phyloP scores from a whole-genome alignment of 2,888 invertebrate species.

The Archips crataeganus region DNA sequence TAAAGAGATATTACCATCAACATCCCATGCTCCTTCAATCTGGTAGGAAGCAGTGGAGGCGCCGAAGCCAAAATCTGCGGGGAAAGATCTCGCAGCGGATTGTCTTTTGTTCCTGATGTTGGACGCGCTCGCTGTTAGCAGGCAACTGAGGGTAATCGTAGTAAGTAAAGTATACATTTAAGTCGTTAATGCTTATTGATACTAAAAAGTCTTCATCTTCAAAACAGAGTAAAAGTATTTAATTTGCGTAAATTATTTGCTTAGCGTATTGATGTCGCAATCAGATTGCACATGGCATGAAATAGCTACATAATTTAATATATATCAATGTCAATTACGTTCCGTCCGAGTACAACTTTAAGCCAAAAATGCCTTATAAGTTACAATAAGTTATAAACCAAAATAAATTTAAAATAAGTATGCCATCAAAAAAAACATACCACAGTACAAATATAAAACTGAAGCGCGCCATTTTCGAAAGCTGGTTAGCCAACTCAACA shows the following conservation, averaged over 20 bases:
- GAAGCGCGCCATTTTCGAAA: not conserved
- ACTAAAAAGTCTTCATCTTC: too few relatives aligned
- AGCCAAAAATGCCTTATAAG: too few relatives aligned
- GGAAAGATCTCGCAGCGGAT: conserved; percentile 6
- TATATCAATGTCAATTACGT: too few relatives aligned
- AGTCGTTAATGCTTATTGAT: too few relatives aligned
- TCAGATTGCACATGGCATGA: too few relatives aligned
- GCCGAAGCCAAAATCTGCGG: conserved; percentile 38
- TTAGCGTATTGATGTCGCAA: too few relatives aligned
- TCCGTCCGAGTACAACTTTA: too few relatives aligned
- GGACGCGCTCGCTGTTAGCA: conserved; percentile 4
- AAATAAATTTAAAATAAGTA: too few relatives aligned
- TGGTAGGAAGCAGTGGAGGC: conserved; percentile 39
- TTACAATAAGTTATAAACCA: too few relatives aligned
- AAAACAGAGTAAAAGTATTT: too few relatives aligned
- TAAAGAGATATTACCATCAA: conserved; percentile 24
- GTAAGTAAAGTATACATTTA: not conserved
- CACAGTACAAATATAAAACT: not conserved
- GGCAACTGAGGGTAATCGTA: not conserved
- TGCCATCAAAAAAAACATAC: not conserved
- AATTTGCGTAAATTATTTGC: too few relatives aligned
- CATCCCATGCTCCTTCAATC: conserved; percentile 42
- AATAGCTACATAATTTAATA: too few relatives aligned
- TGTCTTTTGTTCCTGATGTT: conserved; percentile 19
- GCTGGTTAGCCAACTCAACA: not conserved